Evolutionary conservation across 2,888 invertebrate genomes (phyloP), one percentile per base, ranked within the genome.

Genomic region (Steinernema hermaphroditum): DNA sequence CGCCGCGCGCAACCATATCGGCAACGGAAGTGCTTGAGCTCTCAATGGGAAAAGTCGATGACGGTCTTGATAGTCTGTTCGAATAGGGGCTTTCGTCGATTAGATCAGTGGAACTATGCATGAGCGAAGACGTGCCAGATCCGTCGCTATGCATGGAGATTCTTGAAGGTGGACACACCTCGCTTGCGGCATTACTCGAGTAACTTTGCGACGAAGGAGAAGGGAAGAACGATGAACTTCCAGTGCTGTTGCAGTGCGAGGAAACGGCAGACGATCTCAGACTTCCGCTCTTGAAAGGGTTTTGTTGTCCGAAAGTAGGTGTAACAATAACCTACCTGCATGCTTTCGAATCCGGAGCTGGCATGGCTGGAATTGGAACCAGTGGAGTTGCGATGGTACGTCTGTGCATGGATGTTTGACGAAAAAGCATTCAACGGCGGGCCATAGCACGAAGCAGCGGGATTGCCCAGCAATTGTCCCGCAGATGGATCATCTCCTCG

Each of bases 1-100:
- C 87, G 4, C 92, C 92, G 87, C 93, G 92, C 68, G 86, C 81
- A 37, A 89, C 83, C 87, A 89, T 87, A 74, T 87, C 87, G 12
- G 86, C 84, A 41, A 89, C 87, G 77, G 77, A 78, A 19, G 80
- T n/a, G n/a, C n/a, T n/a, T n/a, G n/a, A 78, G 19, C 76, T 74
- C 9, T 77, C 79, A 49, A 75, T 77, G 34, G 69, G 69, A 46
- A 57, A 46, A 1, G 54, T n/a, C 2, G 34, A 44, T 12, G 34
- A 44, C 14, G 44, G 46, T n/a, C 46, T 24, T 12, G 46, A 27
- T 8, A 70, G 27, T 46, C 34, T 2, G 1, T 16, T n/a, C 8
- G 62, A 62, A 19, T 62, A 62, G 16, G 62, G 62, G 34, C 32
- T 62, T 32, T 62, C 62, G 14, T 62, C 62, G 16, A 32, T 19